A percentile compares a stretch with the other conserved stretches of the same genome.
These are phyloP conservation scores for Epistrophe grossulariae DNA, from an alignment of 2,888 invertebrate species.

Conservation along the genomic window DNA sequence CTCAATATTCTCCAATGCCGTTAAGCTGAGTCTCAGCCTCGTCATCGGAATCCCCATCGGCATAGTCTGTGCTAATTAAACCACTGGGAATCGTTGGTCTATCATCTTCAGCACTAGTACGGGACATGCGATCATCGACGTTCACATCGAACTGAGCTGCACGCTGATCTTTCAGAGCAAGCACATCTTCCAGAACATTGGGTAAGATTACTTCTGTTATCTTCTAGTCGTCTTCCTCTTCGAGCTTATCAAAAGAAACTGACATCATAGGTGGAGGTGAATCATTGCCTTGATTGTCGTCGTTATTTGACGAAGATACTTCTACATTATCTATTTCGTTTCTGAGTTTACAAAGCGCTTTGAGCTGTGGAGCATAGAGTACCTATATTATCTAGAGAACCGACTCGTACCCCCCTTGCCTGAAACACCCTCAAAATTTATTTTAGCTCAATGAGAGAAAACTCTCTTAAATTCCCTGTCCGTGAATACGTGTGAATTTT, in stretches of 20 bases:
- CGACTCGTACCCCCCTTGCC: no score
- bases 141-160: constrained; percentile 90
- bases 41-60: constrained; percentile 87
- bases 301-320: constrained; percentile 79
- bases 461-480: no score
- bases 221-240: constrained; percentile 83
- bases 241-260: constrained; percentile 85
- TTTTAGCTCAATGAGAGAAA: no score
- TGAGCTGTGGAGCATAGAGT: constrained; percentile 51
- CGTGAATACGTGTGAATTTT: no score
- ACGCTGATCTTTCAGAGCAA: constrained; percentile 94
- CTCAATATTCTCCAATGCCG: constrained; percentile 92
- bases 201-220: constrained; percentile 88
- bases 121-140: constrained; percentile 81
- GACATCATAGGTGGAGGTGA: constrained; percentile 86
- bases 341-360: no score
- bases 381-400: no score
- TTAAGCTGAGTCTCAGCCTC: constrained; percentile 84
- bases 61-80: constrained; percentile 86
- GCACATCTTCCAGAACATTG: constrained; percentile 94
- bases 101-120: constrained; percentile 71
- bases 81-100: constrained; percentile 81
- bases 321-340: no score
- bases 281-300: constrained; percentile 71
- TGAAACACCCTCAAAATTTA: no score